A percentile compares a stretch with the other conserved stretches of the same genome.
Conservation (phyloP, 1,140 invertebrate genomes). For the Saccostrea echinata region DNA sequence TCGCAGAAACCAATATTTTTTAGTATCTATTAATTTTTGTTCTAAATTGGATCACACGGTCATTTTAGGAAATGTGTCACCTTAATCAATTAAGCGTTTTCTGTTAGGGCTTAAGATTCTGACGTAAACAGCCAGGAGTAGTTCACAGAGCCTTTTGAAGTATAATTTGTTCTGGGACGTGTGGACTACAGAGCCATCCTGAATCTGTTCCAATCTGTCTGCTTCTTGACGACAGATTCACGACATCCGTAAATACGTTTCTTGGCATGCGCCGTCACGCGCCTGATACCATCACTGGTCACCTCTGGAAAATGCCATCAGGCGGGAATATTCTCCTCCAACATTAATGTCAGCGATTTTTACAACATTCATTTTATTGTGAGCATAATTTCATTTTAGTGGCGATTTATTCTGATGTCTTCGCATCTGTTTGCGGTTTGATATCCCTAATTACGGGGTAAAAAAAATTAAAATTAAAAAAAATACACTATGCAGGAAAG, state of each 20-base stretch:
- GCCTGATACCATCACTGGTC: slow-evolving; percentile 9
- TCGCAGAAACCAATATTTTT: too few relatives aligned
- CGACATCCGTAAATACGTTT: slow-evolving; percentile 15
- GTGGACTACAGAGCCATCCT: neutral
- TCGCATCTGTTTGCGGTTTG: too few relatives aligned
- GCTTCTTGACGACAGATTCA: slow-evolving; percentile 18
- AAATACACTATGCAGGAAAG: too few relatives aligned
- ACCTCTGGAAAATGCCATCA: neutral
- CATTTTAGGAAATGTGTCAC: neutral
- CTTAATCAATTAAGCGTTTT: slow-evolving; percentile 8
- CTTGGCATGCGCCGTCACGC: slow-evolving; percentile 20
- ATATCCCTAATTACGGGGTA: too few relatives aligned
- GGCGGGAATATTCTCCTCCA: neutral
- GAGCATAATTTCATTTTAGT: neutral
- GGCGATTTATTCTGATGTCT: too few relatives aligned
- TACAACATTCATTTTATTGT: neutral
- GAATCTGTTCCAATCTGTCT: neutral
- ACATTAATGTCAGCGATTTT: neutral
- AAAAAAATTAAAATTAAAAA: too few relatives aligned
- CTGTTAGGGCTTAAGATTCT: neutral
- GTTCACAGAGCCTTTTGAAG: neutral
- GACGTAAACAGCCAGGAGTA: neutral
- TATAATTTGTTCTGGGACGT: neutral
- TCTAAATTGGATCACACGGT: neutral
- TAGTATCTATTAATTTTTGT: neutral